phyloP scores from a whole-genome alignment of 2,797 vertebrate genomes.

The Meda fulgida region DNA sequence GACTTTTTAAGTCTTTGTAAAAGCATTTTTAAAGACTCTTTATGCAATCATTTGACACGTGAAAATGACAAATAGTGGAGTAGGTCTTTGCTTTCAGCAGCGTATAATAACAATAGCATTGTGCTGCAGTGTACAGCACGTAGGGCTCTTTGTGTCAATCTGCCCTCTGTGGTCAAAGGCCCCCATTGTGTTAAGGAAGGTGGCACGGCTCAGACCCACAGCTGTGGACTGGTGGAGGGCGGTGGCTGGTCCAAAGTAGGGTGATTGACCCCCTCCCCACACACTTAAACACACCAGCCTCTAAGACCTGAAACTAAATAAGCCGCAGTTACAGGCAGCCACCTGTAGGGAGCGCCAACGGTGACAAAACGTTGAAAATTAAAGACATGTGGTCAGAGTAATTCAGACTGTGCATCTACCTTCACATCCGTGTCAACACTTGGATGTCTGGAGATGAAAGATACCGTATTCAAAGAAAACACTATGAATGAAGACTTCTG shows the following conservation, averaged over 20 bases:
- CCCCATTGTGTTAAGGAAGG: constrained; percentile 70
- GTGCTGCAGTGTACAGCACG: constrained; percentile 45
- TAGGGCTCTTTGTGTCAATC: constrained; percentile 60
- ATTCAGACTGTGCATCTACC: background rate
- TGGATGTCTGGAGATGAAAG: constrained; percentile 27
- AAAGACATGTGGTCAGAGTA: constrained; percentile 30
- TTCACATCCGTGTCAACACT: constrained; percentile 16
- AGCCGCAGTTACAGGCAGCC: constrained; percentile 8
- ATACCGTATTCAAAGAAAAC: constrained; percentile 63
- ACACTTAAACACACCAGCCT: constrained; percentile 20
- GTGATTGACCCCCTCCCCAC: constrained; percentile 39
- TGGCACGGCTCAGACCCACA: constrained; percentile 77
- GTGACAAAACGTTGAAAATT: constrained; percentile 38
- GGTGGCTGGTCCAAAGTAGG: constrained; percentile 64
- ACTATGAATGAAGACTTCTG: constrained; percentile 71
- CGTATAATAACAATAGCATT: constrained; percentile 49
- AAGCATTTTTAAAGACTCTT: constrained; percentile 32
- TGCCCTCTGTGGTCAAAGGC: constrained; percentile 55
- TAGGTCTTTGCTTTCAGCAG: constrained; percentile 32
- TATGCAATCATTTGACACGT: constrained; percentile 23
- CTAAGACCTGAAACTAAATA: background rate
- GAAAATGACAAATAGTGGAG: constrained; percentile 17
- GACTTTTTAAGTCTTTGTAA: background rate
- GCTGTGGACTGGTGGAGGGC: constrained; percentile 71
- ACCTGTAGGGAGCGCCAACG: constrained; percentile 48